Conservation (phyloP, 1,140 invertebrate species). For the Heliothis subflexa region DNA sequence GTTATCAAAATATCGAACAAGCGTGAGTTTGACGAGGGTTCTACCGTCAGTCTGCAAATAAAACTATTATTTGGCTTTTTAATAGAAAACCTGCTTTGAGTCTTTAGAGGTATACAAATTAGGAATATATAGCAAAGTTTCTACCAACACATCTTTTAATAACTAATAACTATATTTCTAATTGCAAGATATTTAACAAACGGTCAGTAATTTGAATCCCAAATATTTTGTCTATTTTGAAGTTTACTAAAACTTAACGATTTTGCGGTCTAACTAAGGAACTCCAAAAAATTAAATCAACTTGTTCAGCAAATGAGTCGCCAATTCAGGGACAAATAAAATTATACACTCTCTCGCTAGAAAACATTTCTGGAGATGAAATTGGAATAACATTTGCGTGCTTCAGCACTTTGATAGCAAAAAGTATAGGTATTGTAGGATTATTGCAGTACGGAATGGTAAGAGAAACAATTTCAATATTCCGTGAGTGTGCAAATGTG, state of each 20-base stretch:
- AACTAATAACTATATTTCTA: background rate
- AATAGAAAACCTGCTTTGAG: constrained; percentile 10
- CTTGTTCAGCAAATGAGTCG: constrained; percentile 4
- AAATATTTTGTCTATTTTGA: too few relatives aligned
- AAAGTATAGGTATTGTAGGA: background rate
- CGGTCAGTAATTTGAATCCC: too few relatives aligned
- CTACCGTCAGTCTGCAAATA: constrained; percentile 29
- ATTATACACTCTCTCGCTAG: background rate
- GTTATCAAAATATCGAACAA: constrained; percentile 44
- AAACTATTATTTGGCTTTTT: constrained; percentile 22
- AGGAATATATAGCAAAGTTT: background rate
- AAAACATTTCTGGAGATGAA: constrained; percentile 15
- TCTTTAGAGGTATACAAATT: background rate
- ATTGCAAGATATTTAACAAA: too few relatives aligned
- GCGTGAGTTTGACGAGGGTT: constrained; percentile 45
- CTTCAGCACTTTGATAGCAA: constrained; percentile 9
- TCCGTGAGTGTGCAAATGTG: constrained; percentile 48
- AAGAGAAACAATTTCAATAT: constrained; percentile 66
- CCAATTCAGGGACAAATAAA: constrained; percentile 28
- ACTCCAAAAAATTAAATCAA: constrained; percentile 26
- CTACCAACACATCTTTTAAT: background rate
- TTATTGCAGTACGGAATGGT: constrained; percentile 26
- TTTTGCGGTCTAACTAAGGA: constrained; percentile 1
- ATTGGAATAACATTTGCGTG: constrained; percentile 4
- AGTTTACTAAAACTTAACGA: background rate